Percentiles rank a stretch among this genome's conserved stretches.
These are phyloP conservation scores for Scotopteryx bipunctaria DNA, from an alignment of 2,888 invertebrate genomes.

Conservation along the genomic window DNA sequence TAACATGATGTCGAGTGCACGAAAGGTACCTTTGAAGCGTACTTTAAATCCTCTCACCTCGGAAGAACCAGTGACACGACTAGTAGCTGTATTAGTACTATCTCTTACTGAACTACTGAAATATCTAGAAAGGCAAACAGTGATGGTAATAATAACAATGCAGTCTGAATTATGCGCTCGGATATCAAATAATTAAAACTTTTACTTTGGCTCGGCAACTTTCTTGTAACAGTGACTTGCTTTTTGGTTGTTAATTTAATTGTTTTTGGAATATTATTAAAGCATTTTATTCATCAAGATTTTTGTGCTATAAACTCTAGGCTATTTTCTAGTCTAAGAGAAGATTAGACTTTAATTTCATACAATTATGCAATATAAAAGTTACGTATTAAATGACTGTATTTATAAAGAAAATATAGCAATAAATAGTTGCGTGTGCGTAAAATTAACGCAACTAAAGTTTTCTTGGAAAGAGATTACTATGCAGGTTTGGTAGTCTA, in stretches of 20 bases:
- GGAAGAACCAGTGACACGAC: too few relatives aligned
- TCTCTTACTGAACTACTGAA: too few relatives aligned
- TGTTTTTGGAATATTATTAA: constrained; percentile 12
- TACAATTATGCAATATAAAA: too few relatives aligned
- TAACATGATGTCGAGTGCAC: too few relatives aligned
- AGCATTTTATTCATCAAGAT: constrained; percentile 1
- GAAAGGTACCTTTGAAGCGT: too few relatives aligned
- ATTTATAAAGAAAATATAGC: background rate
- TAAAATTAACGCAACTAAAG: background rate
- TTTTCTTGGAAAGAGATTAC: constrained; percentile 4
- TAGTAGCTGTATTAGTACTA: background rate
- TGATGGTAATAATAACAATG: constrained; percentile 35
- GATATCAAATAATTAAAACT: constrained; percentile 52
- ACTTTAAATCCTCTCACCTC: too few relatives aligned
- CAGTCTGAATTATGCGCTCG: constrained; percentile 39
- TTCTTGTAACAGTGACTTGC: constrained; percentile 35
- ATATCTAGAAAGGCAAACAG: constrained; percentile 4
- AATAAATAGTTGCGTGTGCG: background rate
- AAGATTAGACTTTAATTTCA: too few relatives aligned
- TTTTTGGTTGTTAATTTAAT: constrained; percentile 18
- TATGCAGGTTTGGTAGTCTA: constrained; percentile 6
- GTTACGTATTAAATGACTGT: background rate
- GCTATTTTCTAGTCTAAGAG: background rate
- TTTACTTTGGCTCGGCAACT: constrained; percentile 45
- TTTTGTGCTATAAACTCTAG: background rate